A percentile compares a stretch with the other conserved stretches of the same genome.
Conservation (phyloP, 1,140 invertebrate genomes). For the Drosophila trapezifrons region DNA sequence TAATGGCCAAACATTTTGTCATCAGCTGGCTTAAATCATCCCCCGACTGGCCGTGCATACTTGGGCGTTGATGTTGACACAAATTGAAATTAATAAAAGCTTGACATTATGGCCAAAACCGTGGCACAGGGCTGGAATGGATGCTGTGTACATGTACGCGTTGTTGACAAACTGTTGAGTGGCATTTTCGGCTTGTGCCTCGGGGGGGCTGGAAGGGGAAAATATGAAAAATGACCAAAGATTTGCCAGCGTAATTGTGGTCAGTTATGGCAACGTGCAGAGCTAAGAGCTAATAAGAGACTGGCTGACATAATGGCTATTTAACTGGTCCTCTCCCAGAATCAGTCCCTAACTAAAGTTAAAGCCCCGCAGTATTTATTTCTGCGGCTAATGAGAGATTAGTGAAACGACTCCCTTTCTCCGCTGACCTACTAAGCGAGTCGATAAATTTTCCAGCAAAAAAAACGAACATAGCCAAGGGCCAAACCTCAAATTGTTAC, state of each 20-base stretch:
- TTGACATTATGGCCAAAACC: constrained; percentile 13
- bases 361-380: constrained; percentile 2
- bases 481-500: constrained; percentile 48
- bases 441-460: constrained; percentile 56
- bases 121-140: not conserved
- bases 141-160: constrained; percentile 26
- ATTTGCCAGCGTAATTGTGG: constrained; percentile 72
- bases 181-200: constrained; percentile 50
- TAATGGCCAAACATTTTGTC: constrained; percentile 78
- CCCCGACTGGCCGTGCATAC: constrained; percentile 44
- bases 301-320: constrained; percentile 35
- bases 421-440: constrained; percentile 52
- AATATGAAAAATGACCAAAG: constrained; percentile 69
- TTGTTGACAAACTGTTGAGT: constrained; percentile 73
- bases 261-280: constrained; percentile 37
- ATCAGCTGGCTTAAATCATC: constrained; percentile 77
- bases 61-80: constrained; percentile 78
- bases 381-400: constrained; percentile 30
- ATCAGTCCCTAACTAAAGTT: too few species aligned
- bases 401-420: constrained; percentile 7
- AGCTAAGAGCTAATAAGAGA: constrained; percentile 24
- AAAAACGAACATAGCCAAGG: constrained; percentile 12
- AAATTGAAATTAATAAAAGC: constrained; percentile 81
- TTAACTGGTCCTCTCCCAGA: constrained; percentile 24
- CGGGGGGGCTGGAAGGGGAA: not conserved